Conservation (phyloP, 2,797 vertebrate genomes). For the Sebastes taczanowskii region DNA sequence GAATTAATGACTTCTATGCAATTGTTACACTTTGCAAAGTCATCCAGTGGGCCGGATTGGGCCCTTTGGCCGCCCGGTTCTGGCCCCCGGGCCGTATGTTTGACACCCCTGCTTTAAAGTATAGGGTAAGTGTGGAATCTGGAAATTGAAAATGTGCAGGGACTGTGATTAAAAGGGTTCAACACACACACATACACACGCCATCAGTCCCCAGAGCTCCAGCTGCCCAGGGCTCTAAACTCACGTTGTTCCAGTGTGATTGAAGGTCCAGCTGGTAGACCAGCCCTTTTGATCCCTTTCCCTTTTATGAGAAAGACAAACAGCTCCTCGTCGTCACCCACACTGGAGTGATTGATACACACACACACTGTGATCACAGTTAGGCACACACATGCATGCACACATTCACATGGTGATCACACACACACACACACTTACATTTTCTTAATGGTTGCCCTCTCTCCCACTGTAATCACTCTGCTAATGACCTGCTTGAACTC, state of each 20-base stretch:
- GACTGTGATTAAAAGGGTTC: constrained; percentile 35
- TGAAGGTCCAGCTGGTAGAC: constrained; percentile 79
- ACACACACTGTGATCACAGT: constrained; percentile 37
- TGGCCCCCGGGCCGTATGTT: too few relatives aligned
- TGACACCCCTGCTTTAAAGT: neutral
- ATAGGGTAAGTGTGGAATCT: neutral
- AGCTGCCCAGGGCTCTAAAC: constrained; percentile 76
- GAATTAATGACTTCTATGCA: too few relatives aligned
- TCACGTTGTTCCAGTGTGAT: constrained; percentile 75
- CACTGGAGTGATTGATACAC: constrained; percentile 71
- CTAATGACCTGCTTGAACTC: constrained; percentile 77
- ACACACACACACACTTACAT: constrained; percentile 32
- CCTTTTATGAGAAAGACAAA: constrained; percentile 82
- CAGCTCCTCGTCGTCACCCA: constrained; percentile 73
- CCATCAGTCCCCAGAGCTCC: constrained; percentile 53
- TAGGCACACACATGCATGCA: constrained; percentile 23
- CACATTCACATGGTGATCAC: constrained; percentile 46
- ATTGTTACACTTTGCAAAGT: too few relatives aligned
- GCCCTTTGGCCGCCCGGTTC: too few relatives aligned
- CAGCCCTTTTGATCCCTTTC: constrained; percentile 77
- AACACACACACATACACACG: constrained; percentile 34
- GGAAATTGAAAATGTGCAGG: constrained; percentile 26
- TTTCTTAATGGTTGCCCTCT: constrained; percentile 69
- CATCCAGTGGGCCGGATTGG: too few relatives aligned
- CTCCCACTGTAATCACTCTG: constrained; percentile 71